Conservation (phyloP, 2,888 invertebrate genomes). For the Cataglyphis altisquamis region DNA sequence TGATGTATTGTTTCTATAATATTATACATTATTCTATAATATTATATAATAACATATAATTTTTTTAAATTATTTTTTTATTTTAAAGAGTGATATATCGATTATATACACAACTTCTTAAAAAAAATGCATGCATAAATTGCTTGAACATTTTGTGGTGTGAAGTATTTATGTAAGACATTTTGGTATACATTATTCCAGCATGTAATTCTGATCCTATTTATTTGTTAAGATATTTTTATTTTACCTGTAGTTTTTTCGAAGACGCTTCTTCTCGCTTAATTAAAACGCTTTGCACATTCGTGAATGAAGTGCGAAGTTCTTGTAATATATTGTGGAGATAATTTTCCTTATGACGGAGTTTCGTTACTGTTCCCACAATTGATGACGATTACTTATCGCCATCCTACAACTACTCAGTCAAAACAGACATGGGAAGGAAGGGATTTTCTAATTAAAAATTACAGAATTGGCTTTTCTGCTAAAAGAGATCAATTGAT, state of each 20-base stretch:
- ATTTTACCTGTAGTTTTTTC: not conserved
- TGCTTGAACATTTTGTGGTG: constrained; percentile 25
- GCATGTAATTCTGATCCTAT: constrained; percentile 20
- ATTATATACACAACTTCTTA: not conserved
- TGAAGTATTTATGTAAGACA: not conserved
- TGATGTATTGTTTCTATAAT: not conserved
- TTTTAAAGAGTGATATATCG: not conserved
- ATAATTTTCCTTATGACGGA: constrained; percentile 54
- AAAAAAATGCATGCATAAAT: constrained; percentile 6
- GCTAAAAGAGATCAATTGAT: constrained; percentile 77
- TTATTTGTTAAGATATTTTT: constrained; percentile 9
- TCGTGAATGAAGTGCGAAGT: constrained; percentile 42
- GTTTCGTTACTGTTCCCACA: constrained; percentile 78
- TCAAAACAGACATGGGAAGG: constrained; percentile 85
- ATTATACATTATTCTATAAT: not conserved
- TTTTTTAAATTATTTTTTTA: not conserved
- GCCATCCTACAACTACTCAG: constrained; percentile 70
- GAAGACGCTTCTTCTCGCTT: constrained; percentile 33
- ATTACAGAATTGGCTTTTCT: constrained; percentile 78
- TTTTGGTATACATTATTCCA: constrained; percentile 11
- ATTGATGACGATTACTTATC: constrained; percentile 59
- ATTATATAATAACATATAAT: not conserved
- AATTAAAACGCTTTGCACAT: constrained; percentile 38
- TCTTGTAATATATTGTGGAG: constrained; percentile 27
- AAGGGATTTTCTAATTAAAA: constrained; percentile 86